These are phyloP conservation scores for Lepisosteus osseus DNA, from an alignment of 2,113 vertebrate species.

Conservation along the genomic window DNA sequence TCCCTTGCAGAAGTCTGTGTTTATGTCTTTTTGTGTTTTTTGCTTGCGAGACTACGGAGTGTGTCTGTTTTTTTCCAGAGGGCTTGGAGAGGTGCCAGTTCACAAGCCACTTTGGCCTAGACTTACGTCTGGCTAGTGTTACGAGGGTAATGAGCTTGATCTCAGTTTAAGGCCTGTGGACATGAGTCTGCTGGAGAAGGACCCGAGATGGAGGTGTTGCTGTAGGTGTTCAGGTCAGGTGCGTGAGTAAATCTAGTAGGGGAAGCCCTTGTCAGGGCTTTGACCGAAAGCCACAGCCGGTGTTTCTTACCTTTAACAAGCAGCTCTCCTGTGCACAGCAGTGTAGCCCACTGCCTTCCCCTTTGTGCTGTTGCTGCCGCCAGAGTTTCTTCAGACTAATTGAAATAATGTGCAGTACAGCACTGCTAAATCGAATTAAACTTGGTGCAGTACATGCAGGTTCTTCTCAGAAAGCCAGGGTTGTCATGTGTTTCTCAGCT, in stretches of 20 bases:
- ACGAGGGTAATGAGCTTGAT: neutral
- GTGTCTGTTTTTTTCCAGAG: slow-evolving; percentile 3
- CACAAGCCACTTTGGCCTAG: slow-evolving; percentile 29
- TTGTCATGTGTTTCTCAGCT: slow-evolving; percentile 25
- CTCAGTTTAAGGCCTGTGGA: slow-evolving; percentile 6
- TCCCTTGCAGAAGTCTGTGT: neutral
- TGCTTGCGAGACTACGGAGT: neutral
- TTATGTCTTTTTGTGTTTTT: neutral
- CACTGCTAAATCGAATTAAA: too few species aligned
- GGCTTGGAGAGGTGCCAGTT: slow-evolving; percentile 26
- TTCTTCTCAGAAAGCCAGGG: too few species aligned
- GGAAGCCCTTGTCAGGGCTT: slow-evolving; percentile 57
- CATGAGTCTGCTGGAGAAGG: too few species aligned
- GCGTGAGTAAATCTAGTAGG: slow-evolving; percentile 44
- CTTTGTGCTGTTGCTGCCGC: neutral
- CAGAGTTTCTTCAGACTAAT: slow-evolving; percentile 41
- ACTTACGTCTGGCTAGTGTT: slow-evolving; percentile 18
- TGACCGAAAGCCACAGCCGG: too few species aligned
- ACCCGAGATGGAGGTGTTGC: slow-evolving; percentile 14
- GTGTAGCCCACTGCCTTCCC: neutral
- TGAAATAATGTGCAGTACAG: too few species aligned
- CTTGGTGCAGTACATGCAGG: too few species aligned
- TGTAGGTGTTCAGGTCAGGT: slow-evolving; percentile 36
- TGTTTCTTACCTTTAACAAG: too few species aligned
- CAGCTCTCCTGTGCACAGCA: neutral